Percentiles rank a stretch among this genome's conserved stretches.
Evolutionary conservation across 2,888 invertebrate genomes (phyloP).

Genomic region (Drosophila colorata): DNA sequence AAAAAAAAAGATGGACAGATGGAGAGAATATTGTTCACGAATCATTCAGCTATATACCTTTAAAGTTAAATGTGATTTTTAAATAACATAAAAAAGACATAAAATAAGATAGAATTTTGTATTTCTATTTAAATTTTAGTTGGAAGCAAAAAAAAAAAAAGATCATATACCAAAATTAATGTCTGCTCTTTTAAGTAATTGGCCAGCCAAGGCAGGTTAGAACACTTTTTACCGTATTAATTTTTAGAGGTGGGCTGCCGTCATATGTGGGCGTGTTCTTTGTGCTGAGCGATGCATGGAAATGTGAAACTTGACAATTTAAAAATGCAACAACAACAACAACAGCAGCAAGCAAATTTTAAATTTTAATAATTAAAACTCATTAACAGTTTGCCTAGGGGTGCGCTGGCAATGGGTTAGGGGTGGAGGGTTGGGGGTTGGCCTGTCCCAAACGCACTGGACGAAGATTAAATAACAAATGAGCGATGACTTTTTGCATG

Average conservation of each 20-base stretch:
- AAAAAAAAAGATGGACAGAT: too few species aligned
- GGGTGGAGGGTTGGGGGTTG: not conserved
- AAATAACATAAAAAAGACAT: too few species aligned
- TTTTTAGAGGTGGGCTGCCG: slow-evolving; percentile 3
- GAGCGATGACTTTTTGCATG: slow-evolving; percentile 75
- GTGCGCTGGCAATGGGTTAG: not conserved
- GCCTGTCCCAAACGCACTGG: slow-evolving; percentile 46
- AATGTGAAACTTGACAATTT: slow-evolving; percentile 41
- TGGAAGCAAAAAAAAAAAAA: too few species aligned
- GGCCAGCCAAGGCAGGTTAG: too few species aligned
- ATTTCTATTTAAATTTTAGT: too few species aligned
- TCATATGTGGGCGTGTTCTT: not conserved
- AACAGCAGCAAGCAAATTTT: slow-evolving; percentile 32
- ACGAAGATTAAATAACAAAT: slow-evolving; percentile 79
- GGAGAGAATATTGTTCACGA: too few species aligned
- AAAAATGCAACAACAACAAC: slow-evolving; percentile 35
- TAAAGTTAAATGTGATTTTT: too few species aligned
- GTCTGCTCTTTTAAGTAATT: too few species aligned
- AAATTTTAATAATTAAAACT: slow-evolving; percentile 77
- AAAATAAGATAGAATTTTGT: too few species aligned
- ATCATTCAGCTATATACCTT: too few species aligned
- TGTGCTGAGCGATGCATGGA: slow-evolving; percentile 11
- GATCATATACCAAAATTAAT: too few species aligned
- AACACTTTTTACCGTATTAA: not conserved
- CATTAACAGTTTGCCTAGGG: slow-evolving; percentile 69